Conservation (phyloP, 2,888 invertebrate species). For the Darwinula stevensoni region DNA sequence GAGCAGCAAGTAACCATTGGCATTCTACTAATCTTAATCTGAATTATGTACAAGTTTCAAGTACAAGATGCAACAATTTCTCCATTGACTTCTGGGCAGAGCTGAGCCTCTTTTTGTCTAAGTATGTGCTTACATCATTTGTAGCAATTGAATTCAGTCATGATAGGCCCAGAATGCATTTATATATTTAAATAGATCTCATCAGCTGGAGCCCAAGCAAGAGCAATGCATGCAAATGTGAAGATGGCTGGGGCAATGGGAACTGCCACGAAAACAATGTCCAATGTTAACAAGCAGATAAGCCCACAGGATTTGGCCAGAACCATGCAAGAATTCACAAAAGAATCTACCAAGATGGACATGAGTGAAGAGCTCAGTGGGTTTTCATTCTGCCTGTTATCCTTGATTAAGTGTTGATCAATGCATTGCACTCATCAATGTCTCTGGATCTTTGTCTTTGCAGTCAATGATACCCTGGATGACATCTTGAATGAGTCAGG, state of each 20-base stretch:
- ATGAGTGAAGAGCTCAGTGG: slow-evolving; percentile 87
- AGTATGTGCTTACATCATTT: no score
- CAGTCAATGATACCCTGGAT: slow-evolving; percentile 66
- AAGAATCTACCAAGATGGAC: slow-evolving; percentile 59
- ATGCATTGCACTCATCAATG: no score
- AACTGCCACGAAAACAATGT: slow-evolving; percentile 64
- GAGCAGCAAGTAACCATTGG: no score
- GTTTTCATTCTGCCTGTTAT: slow-evolving; percentile 13
- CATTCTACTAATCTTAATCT: no score
- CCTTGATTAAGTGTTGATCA: no score
- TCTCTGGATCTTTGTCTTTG: slow-evolving; percentile 12
- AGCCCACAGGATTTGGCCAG: slow-evolving; percentile 54
- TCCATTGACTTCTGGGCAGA: no score
- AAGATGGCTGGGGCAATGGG: slow-evolving; percentile 65
- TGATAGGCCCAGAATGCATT: no score
- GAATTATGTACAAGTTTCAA: no score
- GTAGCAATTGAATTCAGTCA: no score
- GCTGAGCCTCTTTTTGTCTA: no score
- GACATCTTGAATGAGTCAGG: slow-evolving; percentile 63
- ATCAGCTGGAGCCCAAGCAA: slow-evolving; percentile 52
- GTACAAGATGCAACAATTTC: no score
- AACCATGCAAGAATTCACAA: slow-evolving; percentile 51
- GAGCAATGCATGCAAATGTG: slow-evolving; percentile 63
- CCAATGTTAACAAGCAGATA: slow-evolving; percentile 53
- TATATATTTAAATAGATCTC: no score